Evolutionary conservation across 2,113 vertebrate genomes (phyloP), one percentile per base, ranked within the genome.

Genomic region (Macquaria australasica): DNA sequence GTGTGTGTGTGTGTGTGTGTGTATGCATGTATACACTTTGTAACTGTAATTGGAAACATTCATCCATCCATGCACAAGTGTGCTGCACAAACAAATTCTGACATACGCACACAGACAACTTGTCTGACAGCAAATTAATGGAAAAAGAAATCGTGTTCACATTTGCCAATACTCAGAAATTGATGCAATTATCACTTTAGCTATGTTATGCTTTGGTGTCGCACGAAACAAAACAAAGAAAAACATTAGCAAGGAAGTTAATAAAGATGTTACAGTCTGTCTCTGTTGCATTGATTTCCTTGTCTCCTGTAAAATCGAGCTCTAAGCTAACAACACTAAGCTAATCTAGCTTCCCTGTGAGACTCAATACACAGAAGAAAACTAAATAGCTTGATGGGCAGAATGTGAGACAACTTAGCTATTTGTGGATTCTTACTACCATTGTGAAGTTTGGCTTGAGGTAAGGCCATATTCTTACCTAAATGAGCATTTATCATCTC

Each of bases 41-140:
- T 73, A 74, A 63, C 67, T 87, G 77, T 89, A 84, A 89, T 90
- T 83, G 81, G 78, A 91, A 91, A 83, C 81, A 85, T 73, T 77
- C 79, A 83, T 50, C 83, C 74, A 68, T 48, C 37, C 68, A 53
- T 72, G 69, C 3, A 31, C 18, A 53, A 41, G 14, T 53, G 48
- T 56, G 31, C 56, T 79, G 63, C 18, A 69, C 51, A 70, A 83
- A 73, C 63, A 83, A 58, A 75, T 31, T 51, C 31, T 70, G 73
- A 66, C 56, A 75, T 34, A 31, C 11, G 21, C 55, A 62, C 58
- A 56, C 0, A 45, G 25, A 70, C 48, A 23, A 15, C 20, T 77
- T n/a, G 9, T 68, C 15, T 71, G 53, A 83, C 68, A n/a, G 63
- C 45, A 68, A 71, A 59, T 68, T 63, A 41, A 28, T 60, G 51